Evolutionary conservation across 2,888 invertebrate species (phyloP), one percentile per base, ranked within the genome.

Genomic region (Phorcus lineatus): DNA sequence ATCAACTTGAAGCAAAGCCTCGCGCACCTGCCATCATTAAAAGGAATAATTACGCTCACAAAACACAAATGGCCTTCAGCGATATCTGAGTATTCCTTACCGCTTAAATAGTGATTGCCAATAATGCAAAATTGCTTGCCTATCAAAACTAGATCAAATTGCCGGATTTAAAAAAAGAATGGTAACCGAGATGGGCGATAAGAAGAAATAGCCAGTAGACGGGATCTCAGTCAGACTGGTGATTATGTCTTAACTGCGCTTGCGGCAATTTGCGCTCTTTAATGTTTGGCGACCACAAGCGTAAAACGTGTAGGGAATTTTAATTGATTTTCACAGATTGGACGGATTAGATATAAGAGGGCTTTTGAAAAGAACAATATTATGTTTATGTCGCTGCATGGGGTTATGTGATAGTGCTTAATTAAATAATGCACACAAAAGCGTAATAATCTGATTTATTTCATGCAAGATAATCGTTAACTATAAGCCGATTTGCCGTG

Each of bases 271-370:
- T n/a, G 40, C 70, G 70, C 36, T 28, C 70, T 70, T 70, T 70
- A 36, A 70, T 70, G 70, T 70, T 70, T 31, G 28, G 70, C 28
- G 70, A 36, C 40, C 40, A 19, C 19, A 70, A 36, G 70, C 70
- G 70, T 70, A 36, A 70, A 70, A 40, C 70, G 19, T 70, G 70
- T 31, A 16, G 28, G 19, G 70, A 70, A 70, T 36, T 40, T 70
- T 70, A 70, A 70, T 70, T 70, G 36, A 31, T 70, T 31, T 70
- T 40, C 57, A 70, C 70, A 70, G 70, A 70, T 70, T 70, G 70
- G 31, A 36, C 17, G 40, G 70, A 70, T 70, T 70, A 36, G 70
- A 17, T 16, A 19, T 36, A 36, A 19, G 36, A 70, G 31, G 28
- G 31, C 19, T 22, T 16, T 36, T 31, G 36, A 70, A 36, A 70